Conservation (phyloP, 1,140 invertebrate species). For the Drosophila equinoxialis region DNA sequence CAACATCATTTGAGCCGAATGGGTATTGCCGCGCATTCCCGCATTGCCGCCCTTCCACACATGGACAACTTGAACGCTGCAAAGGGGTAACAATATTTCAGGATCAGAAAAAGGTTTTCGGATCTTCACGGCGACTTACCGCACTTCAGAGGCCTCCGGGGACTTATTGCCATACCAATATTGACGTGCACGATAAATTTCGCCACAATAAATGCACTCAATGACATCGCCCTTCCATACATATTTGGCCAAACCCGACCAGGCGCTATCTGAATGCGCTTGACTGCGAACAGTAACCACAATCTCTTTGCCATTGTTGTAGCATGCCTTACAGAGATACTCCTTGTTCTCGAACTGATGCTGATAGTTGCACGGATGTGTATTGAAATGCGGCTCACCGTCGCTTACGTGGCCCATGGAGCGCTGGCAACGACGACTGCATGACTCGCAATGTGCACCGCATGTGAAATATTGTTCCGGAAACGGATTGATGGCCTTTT, state of each 20-base stretch:
- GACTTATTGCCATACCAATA: slow-evolving; percentile 94
- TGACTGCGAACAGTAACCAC: slow-evolving; percentile 86
- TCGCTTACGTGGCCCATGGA: slow-evolving; percentile 92
- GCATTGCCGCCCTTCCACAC: slow-evolving; percentile 90
- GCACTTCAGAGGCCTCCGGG: slow-evolving; percentile 88
- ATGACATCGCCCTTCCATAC: slow-evolving; percentile 92
- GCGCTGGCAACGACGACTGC: slow-evolving; percentile 87
- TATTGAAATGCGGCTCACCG: slow-evolving; percentile 86
- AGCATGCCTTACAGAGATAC: slow-evolving; percentile 88
- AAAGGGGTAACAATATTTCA: background rate
- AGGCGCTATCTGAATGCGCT: slow-evolving; percentile 87
- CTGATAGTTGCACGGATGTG: slow-evolving; percentile 88
- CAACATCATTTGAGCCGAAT: slow-evolving; percentile 90
- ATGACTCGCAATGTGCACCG: slow-evolving; percentile 88
- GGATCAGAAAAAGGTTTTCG: no score
- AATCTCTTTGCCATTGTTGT: slow-evolving; percentile 82
- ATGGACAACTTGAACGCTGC: slow-evolving; percentile 88
- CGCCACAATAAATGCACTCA: slow-evolving; percentile 91
- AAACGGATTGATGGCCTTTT: slow-evolving; percentile 87
- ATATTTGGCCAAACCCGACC: slow-evolving; percentile 89
- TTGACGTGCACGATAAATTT: slow-evolving; percentile 91
- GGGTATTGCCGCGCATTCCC: slow-evolving; percentile 83
- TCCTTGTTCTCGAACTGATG: slow-evolving; percentile 91
- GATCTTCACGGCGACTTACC: slow-evolving; percentile 55
- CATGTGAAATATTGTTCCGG: slow-evolving; percentile 93